A percentile compares a stretch with the other conserved stretches of the same genome.
phyloP scores from a whole-genome alignment of 2,113 vertebrate species.

The Anser brachyrhynchus region DNA sequence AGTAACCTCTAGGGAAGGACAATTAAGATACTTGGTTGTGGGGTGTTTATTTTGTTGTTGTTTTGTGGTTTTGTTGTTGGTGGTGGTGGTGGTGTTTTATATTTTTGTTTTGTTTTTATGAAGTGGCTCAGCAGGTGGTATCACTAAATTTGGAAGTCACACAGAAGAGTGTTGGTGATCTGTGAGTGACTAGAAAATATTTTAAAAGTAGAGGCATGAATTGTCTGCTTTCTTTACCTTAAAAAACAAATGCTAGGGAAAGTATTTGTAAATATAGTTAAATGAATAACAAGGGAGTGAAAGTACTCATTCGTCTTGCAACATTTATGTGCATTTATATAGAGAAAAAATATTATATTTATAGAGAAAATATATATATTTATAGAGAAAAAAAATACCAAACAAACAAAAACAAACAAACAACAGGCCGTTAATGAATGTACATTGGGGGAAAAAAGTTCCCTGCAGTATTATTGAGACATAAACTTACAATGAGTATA shows the following conservation, averaged over 20 bases:
- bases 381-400: not conserved
- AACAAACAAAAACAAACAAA: not conserved
- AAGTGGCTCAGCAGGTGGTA: not conserved
- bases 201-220: not conserved
- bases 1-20: not conserved
- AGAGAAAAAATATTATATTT: not conserved
- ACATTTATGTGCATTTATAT: not conserved
- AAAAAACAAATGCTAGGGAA: not conserved
- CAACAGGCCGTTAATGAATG: not conserved
- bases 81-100: no score
- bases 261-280: not conserved
- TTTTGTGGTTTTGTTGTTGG: not conserved
- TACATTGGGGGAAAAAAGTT: fast-evolving
- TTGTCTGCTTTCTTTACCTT: not conserved
- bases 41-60: not conserved
- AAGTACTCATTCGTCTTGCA: not conserved
- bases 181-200: not conserved
- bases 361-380: not conserved
- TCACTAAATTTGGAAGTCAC: not conserved
- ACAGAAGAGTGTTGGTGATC: not conserved
- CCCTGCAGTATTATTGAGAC: not conserved
- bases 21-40: not conserved
- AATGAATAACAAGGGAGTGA: not conserved
- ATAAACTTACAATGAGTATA: not conserved
- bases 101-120: not conserved